Percentiles rank a stretch among this genome's conserved stretches.
Conservation (phyloP, 2,797 vertebrate species). For the Mus minutoides region DNA sequence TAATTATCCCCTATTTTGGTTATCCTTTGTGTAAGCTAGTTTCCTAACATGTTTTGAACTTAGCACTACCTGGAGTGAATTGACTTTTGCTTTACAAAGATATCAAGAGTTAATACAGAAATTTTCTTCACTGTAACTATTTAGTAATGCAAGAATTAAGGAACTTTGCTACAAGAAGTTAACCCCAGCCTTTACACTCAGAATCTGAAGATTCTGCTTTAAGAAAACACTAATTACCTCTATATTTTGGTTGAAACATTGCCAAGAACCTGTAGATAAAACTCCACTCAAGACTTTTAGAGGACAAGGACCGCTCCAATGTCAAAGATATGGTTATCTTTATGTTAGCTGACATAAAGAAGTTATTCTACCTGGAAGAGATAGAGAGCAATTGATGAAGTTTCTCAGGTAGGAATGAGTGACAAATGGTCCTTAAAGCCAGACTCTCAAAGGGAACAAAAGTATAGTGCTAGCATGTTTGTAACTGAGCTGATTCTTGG, state of each 20-base stretch:
- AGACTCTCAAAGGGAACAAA: neutral
- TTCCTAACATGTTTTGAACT: conserved; percentile 3
- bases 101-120: neutral
- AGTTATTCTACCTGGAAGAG: neutral
- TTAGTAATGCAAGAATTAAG: neutral
- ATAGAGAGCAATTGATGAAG: neutral
- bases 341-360: neutral
- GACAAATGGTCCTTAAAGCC: neutral
- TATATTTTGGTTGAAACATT: neutral
- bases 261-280: neutral
- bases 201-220: neutral
- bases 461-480: neutral
- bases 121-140: neutral
- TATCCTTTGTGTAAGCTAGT: conserved; percentile 20
- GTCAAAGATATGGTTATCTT: neutral
- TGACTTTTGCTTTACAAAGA: neutral
- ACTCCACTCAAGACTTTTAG: neutral
- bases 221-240: neutral
- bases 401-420: neutral
- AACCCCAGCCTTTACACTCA: neutral
- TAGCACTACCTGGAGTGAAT: neutral
- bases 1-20: neutral
- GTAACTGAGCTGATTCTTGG: neutral
- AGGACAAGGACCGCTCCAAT: neutral
- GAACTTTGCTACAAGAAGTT: neutral